Percentiles rank a stretch among this genome's conserved stretches.
These are phyloP conservation scores for Cervus canadensis DNA, from an alignment of 2,113 vertebrate species.

Conservation along the genomic window DNA sequence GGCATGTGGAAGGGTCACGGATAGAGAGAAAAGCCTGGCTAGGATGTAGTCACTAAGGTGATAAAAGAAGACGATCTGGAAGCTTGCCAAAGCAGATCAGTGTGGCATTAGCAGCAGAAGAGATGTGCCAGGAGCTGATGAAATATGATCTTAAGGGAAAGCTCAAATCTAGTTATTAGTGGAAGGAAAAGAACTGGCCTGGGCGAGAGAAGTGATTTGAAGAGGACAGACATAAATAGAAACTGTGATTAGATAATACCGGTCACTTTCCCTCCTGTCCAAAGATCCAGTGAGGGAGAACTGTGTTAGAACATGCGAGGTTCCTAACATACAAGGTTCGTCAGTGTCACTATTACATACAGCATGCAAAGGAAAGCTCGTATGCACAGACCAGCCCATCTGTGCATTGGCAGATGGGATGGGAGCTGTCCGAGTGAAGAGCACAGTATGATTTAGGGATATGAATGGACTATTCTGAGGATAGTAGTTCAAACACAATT, in stretches of 20 bases:
- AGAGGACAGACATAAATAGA: slow-evolving; percentile 17
- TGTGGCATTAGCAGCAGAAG: slow-evolving; percentile 23
- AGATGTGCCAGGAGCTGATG: slow-evolving; percentile 11
- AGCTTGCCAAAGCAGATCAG: slow-evolving; percentile 48
- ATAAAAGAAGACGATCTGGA: slow-evolving; percentile 41
- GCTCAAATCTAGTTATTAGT: slow-evolving; percentile 33
- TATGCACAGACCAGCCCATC: slow-evolving; percentile 41
- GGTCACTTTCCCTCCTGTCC: background rate
- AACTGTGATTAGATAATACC: slow-evolving; percentile 17
- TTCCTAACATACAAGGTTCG: background rate
- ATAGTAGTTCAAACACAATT: slow-evolving; percentile 31
- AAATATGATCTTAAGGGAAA: slow-evolving; percentile 56
- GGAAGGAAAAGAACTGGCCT: background rate
- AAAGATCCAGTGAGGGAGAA: background rate
- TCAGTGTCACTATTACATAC: background rate
- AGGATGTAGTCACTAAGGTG: slow-evolving; percentile 14
- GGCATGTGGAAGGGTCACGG: slow-evolving; percentile 41
- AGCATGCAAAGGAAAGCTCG: background rate
- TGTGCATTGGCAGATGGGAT: slow-evolving; percentile 57
- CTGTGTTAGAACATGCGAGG: background rate
- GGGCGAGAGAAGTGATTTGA: background rate
- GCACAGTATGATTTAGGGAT: slow-evolving; percentile 36
- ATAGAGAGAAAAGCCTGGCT: background rate
- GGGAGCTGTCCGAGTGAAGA: slow-evolving; percentile 35
- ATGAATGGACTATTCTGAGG: slow-evolving; percentile 15